Percentiles rank a stretch among this genome's conserved stretches.
These are phyloP conservation scores for Oreortyx pictus DNA, from an alignment of 2,797 vertebrate genomes.

Conservation along the genomic window DNA sequence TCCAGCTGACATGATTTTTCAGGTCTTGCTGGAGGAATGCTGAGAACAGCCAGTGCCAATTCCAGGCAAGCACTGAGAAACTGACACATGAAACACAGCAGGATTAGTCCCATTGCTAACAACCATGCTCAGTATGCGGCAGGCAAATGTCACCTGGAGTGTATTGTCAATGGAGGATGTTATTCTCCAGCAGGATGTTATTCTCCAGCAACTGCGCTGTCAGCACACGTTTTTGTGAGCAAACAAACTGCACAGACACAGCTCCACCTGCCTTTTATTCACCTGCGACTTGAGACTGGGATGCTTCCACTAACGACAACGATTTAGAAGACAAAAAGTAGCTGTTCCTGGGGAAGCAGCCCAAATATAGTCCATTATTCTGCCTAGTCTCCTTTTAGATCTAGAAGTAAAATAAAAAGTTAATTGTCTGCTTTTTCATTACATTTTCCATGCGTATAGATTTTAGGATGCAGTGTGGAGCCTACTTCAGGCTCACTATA, in stretches of 20 bases:
- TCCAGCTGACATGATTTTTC: background rate
- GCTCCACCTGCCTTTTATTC: background rate
- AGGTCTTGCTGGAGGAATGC: background rate
- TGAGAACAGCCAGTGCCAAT: background rate
- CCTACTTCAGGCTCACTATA: background rate
- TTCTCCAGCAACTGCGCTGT: accelerated
- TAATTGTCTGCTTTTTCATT: background rate
- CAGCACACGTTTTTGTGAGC: background rate
- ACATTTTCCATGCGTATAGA: background rate
- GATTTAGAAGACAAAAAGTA: background rate
- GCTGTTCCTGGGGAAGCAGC: background rate
- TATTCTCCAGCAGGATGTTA: accelerated
- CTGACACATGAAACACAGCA: background rate
- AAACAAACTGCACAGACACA: background rate
- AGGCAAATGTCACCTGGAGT: accelerated
- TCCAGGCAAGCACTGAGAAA: background rate
- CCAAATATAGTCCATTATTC: background rate
- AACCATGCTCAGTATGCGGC: background rate
- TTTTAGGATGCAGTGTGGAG: background rate
- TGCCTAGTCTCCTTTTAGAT: background rate
- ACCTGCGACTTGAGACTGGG: background rate
- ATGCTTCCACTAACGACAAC: background rate
- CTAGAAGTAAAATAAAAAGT: background rate
- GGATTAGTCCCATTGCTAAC: background rate
- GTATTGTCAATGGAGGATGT: accelerated